Conservation (phyloP, 2,113 vertebrate species). For the Rana temporaria region DNA sequence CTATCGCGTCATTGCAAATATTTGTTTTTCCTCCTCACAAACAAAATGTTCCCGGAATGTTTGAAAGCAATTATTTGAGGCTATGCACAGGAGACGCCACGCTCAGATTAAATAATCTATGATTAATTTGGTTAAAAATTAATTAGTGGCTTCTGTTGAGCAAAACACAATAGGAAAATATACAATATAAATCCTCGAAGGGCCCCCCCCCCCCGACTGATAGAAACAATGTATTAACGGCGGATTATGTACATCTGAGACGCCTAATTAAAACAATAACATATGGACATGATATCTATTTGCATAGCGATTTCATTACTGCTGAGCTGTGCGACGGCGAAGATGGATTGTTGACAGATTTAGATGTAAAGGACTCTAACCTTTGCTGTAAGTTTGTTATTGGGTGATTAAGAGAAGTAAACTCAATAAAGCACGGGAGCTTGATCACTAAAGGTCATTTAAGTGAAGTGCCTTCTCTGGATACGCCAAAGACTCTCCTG, state of each 20-base stretch:
- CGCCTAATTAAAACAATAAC: constrained; percentile 47
- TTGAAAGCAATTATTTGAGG: constrained; percentile 19
- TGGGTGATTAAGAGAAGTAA: background rate
- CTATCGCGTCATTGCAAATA: background rate
- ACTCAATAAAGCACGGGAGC: background rate
- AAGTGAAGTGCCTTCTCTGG: background rate
- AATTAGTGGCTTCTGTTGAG: constrained; percentile 44
- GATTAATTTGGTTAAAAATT: constrained; percentile 52
- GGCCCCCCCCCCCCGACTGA: constrained; percentile 5
- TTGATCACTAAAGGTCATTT: background rate
- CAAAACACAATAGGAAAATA: constrained; percentile 49
- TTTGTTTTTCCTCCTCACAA: background rate
- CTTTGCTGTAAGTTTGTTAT: background rate
- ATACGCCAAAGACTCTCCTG: too few species aligned
- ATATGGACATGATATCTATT: constrained; percentile 45
- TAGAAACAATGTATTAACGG: constrained; percentile 32
- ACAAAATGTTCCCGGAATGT: background rate
- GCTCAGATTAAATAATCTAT: constrained; percentile 32
- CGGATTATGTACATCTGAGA: constrained; percentile 44
- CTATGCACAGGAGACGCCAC: background rate
- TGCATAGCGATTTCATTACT: constrained; percentile 45
- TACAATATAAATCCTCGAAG: constrained; percentile 35
- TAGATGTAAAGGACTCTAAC: constrained; percentile 11
- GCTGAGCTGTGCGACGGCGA: constrained; percentile 10
- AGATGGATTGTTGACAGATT: constrained; percentile 32